phyloP scores from a whole-genome alignment of 2,797 vertebrate species.

The Galaxias olidus region DNA sequence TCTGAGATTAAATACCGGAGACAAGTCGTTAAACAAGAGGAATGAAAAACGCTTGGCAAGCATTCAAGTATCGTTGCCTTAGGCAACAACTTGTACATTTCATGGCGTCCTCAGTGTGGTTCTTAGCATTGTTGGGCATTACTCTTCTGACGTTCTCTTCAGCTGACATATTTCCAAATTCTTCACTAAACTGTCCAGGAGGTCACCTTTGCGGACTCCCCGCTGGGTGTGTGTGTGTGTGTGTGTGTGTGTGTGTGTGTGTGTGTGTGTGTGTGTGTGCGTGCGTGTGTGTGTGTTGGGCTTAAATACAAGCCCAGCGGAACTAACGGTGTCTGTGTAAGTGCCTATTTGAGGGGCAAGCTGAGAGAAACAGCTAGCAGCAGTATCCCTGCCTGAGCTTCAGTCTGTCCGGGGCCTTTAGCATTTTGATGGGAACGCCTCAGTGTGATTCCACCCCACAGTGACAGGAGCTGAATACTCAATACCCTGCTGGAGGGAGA shows the following conservation, averaged over 20 bases:
- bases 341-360: background rate
- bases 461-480: conserved; percentile 23
- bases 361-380: background rate
- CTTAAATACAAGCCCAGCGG: background rate
- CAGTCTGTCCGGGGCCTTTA: background rate
- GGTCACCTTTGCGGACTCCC: too few species aligned
- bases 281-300: background rate
- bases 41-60: background rate
- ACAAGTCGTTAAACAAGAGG: background rate
- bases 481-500: conserved; percentile 1
- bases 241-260: conserved; percentile 25
- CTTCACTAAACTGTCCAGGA: too few species aligned
- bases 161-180: too few species aligned
- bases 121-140: too few species aligned
- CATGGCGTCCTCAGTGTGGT: too few species aligned
- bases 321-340: background rate
- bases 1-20: background rate
- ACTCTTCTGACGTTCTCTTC: too few species aligned
- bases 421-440: background rate
- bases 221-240: conserved; percentile 22
- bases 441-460: background rate
- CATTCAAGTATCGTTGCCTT: too few species aligned
- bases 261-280: conserved; percentile 9
- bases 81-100: too few species aligned
- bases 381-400: background rate